Conservation (phyloP, 2,797 vertebrate genomes). For the Anguilla marmorata region DNA sequence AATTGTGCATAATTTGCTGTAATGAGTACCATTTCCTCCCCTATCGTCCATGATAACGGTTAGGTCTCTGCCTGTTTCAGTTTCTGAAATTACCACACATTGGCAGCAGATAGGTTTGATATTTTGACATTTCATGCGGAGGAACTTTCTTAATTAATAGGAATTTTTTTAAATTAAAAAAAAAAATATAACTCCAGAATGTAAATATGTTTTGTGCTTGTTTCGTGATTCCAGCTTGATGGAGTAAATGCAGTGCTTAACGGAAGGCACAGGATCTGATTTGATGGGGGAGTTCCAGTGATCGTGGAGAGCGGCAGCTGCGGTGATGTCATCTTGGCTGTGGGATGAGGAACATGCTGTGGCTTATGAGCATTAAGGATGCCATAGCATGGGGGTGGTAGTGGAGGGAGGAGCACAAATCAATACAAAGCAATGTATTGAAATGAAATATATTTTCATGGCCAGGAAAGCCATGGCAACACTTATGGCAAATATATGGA, state of each 20-base stretch:
- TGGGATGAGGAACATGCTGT: background rate
- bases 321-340: background rate
- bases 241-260: background rate
- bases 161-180: background rate
- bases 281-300: background rate
- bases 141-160: background rate
- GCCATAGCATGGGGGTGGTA: too few relatives aligned
- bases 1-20: conserved; percentile 18
- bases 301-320: background rate
- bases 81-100: conserved; percentile 7
- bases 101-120: background rate
- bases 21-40: conserved; percentile 14
- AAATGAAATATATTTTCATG: too few relatives aligned
- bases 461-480: too few relatives aligned
- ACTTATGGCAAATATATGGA: too few relatives aligned
- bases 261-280: background rate
- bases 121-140: background rate
- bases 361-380: too few relatives aligned
- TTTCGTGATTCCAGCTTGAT: background rate
- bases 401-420: too few relatives aligned
- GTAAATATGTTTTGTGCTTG: background rate
- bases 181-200: background rate
- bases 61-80: background rate
- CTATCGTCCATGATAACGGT: background rate
- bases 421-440: too few relatives aligned